Base-by-base conservation (phyloP, 1,140 invertebrate genomes). In the Megathymus violae region DNA sequence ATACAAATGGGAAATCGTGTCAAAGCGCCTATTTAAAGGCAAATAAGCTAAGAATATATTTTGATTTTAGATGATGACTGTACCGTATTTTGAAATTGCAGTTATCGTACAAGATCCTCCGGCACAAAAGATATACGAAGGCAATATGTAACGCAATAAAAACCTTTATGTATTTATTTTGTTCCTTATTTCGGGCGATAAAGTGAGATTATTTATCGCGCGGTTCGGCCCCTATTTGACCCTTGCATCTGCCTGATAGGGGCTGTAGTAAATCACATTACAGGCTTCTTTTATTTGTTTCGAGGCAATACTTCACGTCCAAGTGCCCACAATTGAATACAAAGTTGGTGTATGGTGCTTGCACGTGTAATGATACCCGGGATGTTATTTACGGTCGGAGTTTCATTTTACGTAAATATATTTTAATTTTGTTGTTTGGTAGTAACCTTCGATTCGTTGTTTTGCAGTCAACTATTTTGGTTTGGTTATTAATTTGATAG, bases 141-240 rank as follows among this genome's bases (percentile, higher is more conserved):
- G 60, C 60, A 62, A 62, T 62, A 52, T 62, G 48, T 50, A 62
- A 52, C 44, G 27, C 50, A 50, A 62, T 62, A n/a, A 62, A 62
- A 62, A 52, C 48, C 61, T 62, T 62, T 43, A 62, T 43, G 47
- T 62, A 62, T 62, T 62, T 62, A 62, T 62, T 41, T 51, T 22
- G 59, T 62, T 50, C 22, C 59, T 62, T 50, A 50, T 62, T 51
- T 54, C 22, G 38, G 51, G 46, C 59, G 46, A 62, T 62, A 62
- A 62, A 62, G 59, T 17, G 59, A 62, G 47, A 62, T 62, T 50
- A 62, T 62, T 62, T 62, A 51, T 62, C 59, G 59, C 22, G 22
- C 16, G 46, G 59, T 58, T 27, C 44, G 44, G 44, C 52, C 52
- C 9, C 60, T 51, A 34, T 62, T 62, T 62, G 60, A 62, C 60